Base-by-base conservation (phyloP, 2,113 vertebrate species). In the Clarias gariepinus region DNA sequence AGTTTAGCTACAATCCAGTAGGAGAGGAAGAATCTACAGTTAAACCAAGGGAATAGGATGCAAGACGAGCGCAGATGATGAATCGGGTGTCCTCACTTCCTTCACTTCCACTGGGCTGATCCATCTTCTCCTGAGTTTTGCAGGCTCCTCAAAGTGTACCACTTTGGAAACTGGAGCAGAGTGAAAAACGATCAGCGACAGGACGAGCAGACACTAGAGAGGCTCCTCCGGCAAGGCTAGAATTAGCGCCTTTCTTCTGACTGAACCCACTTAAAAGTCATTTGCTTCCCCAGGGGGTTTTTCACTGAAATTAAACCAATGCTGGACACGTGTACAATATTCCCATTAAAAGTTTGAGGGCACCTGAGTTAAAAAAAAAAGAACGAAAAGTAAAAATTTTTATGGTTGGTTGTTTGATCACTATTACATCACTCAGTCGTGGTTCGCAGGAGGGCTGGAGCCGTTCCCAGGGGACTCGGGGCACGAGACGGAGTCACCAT, bases 111-210 rank as follows among this genome's bases (percentile, higher is more conserved):
- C 57, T 19, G 53, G 57, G 89, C 87, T 55, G 90, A 82, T 88
- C 90, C 87, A 86, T 89, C 82, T 87, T 76, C 85, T 85, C 71
- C 58, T 82, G 68, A 90, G 82, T 82, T 79, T 81, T 84, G 81
- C 84, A 84, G 68, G 81, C 84, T 76, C 57, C 81, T 80, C 64
- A 85, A 83, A 84, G 76, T 21, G 33, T 76, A 36, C 30, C 7
- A 19, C 85, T 82, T 90, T 68, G 71, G 90, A 94, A 81, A 92
- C 88, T 94, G 90, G 94, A 93, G 92, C 94, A 93, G 85, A 90
- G 91, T 94, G 94, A 95, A 88, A 93, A 93, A 95, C 93, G 93
- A 93, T 93, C 92, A 90, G 89, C 88, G 83, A 63, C 79, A 69
- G 78, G 83, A 84, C 90, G 88, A 91, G 92, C 90, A 92, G 90